Percentiles rank a stretch among this genome's conserved stretches.
Evolutionary conservation across 2,797 vertebrate species (phyloP).

Genomic region (Mastacembelus armatus): DNA sequence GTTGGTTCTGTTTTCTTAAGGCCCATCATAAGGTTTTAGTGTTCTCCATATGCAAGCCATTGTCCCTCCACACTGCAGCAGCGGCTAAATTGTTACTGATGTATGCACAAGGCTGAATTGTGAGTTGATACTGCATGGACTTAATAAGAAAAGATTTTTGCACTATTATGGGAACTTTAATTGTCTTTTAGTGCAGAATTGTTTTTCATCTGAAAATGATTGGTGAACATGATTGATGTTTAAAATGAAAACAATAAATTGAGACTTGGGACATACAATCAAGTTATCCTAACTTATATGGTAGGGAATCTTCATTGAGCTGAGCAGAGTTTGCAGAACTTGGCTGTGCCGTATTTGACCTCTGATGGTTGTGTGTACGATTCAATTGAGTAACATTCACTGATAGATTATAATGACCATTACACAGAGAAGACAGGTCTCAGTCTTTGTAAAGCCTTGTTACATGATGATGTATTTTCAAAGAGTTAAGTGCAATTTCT

Average conservation of each 20-base stretch:
- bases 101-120: conserved; percentile 42
- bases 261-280: not conserved
- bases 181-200: conserved; percentile 23
- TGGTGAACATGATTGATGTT: not conserved
- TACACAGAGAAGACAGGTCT: not conserved
- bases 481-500: conserved; percentile 62
- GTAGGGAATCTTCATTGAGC: conserved; percentile 8
- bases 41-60: conserved; percentile 10
- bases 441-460: conserved; percentile 24
- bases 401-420: not conserved
- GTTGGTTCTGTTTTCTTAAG: not conserved
- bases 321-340: conserved; percentile 16
- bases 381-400: not conserved
- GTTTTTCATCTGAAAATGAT: conserved; percentile 9
- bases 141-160: conserved; percentile 53
- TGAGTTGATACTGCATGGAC: conserved; percentile 47
- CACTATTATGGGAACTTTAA: conserved; percentile 41
- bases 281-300: not conserved
- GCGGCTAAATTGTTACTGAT: conserved; percentile 29
- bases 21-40: not conserved
- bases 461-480: conserved; percentile 36
- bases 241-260: conserved; percentile 1
- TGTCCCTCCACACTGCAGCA: conserved; percentile 41
- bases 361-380: conserved; percentile 8
- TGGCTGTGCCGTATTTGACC: not conserved